Evolutionary conservation across 1,140 invertebrate species (phyloP), one percentile per base, ranked within the genome.

Genomic region (Microplitis mediator): DNA sequence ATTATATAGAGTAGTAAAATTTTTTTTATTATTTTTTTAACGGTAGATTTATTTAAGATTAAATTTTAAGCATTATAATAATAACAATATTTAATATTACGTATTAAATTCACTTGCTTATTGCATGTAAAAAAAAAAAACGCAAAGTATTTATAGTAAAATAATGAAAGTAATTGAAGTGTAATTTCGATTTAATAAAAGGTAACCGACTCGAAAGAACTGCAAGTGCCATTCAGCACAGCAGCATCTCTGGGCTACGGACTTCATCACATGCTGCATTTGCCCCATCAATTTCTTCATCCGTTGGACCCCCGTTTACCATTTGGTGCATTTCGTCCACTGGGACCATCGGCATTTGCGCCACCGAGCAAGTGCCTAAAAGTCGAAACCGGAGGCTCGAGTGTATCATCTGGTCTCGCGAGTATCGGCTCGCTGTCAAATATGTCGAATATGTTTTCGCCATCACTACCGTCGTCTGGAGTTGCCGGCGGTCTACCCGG

Each of bases 301-400:
- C 89, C 83, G 56, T 76, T 85, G 60, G 87, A 88, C 69, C 87
- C 88, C 50, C 81, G 87, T 74, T 74, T 86, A 68, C 86, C 86
- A 31, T 86, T 88, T 71, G 83, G 85, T 56, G 83, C 85, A 14
- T 87, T 87, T 69, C 78, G 86, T 35, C 83, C 85, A 0, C 76
- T 85, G 77, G 87, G 81, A 36, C 87, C 89, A 11, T 90, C 87
- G 60, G 89, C 88, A 14, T 90, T 89, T 76, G 87, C 88, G 36
- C 88, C 88, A n/a, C 87, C 87, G 35, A 85, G 83, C 67, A 89
- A 89, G 85, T 88, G 88, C 75, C 79, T 88, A 31, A 89, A 89
- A 75, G 83, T 89, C 66, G 88, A 89, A 71, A 84, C 86, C 69
- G 83, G 80, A 69, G 77, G 76, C 54, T 69, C 76, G 35, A 80